Conservation (phyloP, 2,113 vertebrate species). For the Struthidea cinerea region DNA sequence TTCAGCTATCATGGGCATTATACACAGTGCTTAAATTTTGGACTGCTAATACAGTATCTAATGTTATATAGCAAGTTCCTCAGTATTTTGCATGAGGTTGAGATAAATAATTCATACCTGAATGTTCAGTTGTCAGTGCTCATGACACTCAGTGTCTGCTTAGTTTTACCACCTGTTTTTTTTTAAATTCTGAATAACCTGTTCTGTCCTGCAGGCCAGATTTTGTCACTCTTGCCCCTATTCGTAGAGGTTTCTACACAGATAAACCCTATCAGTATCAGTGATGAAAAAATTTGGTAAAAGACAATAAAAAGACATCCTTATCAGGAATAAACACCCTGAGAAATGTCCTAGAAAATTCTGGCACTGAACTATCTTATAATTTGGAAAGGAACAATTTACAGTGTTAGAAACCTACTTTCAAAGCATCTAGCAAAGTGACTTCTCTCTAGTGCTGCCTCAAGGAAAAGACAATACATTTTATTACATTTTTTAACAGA, state of each 20-base stretch:
- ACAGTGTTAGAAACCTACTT: background rate
- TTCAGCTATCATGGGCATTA: background rate
- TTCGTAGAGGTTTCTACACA: background rate
- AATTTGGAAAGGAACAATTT: background rate
- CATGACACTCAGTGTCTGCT: background rate
- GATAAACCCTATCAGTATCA: background rate
- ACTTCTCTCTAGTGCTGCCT: background rate
- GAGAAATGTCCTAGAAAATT: background rate
- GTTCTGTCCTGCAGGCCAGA: background rate
- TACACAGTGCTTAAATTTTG: background rate
- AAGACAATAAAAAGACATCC: background rate
- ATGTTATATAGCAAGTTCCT: background rate
- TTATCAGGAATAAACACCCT: background rate
- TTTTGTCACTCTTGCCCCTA: background rate
- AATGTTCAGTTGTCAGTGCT: background rate
- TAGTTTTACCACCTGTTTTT: background rate
- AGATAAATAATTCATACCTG: background rate
- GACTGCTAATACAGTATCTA: background rate
- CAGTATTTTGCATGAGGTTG: background rate
- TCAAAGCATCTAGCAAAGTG: background rate
- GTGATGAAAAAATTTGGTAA: background rate
- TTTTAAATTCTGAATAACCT: background rate
- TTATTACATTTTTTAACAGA: background rate
- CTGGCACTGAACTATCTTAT: background rate
- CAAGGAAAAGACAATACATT: background rate